These are phyloP conservation scores for Drosophila navojoa DNA, from an alignment of 1,140 invertebrate genomes.

Conservation along the genomic window DNA sequence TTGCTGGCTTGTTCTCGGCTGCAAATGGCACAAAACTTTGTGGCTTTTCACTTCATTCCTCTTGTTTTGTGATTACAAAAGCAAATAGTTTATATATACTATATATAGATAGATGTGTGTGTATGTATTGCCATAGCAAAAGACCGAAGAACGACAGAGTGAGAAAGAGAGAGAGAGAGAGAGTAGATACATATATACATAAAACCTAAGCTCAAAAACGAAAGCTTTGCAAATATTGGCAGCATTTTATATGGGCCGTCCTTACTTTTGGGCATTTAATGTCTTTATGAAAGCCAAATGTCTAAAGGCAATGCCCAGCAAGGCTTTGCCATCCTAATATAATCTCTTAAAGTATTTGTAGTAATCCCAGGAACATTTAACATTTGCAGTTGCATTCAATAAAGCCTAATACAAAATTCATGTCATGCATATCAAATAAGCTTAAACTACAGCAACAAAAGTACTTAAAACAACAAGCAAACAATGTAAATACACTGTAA, in stretches of 20 bases:
- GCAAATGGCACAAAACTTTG: conserved; percentile 58
- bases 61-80: conserved; percentile 56
- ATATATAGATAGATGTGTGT: too few species aligned
- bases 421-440: conserved; percentile 73
- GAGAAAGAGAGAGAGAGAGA: conserved; percentile 8
- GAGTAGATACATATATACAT: neutral
- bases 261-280: neutral
- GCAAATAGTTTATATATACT: conserved; percentile 54
- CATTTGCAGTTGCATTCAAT: conserved; percentile 38
- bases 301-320: too few species aligned
- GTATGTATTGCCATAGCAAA: conserved; percentile 6
- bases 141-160: conserved; percentile 12
- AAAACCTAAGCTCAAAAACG: conserved; percentile 35
- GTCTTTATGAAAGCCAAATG: conserved; percentile 13
- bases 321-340: conserved; percentile 15
- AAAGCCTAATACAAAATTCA: conserved; percentile 46
- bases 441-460: conserved; percentile 37
- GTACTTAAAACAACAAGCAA: conserved; percentile 73
- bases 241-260: conserved; percentile 26
- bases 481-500: conserved; percentile 70
- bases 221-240: conserved; percentile 42
- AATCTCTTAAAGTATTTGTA: conserved; percentile 15
- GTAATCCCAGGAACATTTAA: conserved; percentile 16
- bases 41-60: conserved; percentile 73
- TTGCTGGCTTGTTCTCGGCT: conserved; percentile 36